Conservation (phyloP, 2,113 vertebrate species). For the Chaetodon auriga region DNA sequence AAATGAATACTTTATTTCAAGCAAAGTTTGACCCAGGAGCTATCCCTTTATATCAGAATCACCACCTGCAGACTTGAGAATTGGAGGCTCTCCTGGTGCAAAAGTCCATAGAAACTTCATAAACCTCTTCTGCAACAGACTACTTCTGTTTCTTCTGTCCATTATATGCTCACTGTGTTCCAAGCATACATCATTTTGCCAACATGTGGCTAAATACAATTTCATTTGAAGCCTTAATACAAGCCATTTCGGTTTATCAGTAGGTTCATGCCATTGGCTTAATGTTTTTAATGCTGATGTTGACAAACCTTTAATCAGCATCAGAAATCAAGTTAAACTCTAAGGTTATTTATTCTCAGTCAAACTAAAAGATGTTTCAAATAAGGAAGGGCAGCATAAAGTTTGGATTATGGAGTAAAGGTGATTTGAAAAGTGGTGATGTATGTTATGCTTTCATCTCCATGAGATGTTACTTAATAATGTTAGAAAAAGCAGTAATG, state of each 20-base stretch:
- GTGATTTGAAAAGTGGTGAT: no score
- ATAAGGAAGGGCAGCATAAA: no score
- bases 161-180: background rate
- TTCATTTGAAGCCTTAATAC: background rate
- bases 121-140: conserved; percentile 21
- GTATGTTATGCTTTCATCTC: background rate
- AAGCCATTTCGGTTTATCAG: background rate
- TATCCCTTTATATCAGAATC: background rate
- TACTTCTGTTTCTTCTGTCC: background rate
- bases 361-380: background rate
- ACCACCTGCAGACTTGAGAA: conserved; percentile 1
- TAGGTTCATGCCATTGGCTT: background rate
- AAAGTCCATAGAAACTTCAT: conserved; percentile 6
- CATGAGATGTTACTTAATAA: background rate
- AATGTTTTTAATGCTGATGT: background rate
- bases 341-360: background rate
- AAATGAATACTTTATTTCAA: background rate
- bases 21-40: background rate
- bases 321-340: no score
- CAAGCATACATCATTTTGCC: background rate
- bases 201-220: background rate
- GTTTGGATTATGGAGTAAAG: no score
- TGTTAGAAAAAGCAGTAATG: background rate
- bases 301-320: background rate
- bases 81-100: background rate